Percentiles rank a stretch among this genome's conserved stretches.
Evolutionary conservation across 2,797 vertebrate genomes (phyloP).

Genomic region (Myripristis jacobus): DNA sequence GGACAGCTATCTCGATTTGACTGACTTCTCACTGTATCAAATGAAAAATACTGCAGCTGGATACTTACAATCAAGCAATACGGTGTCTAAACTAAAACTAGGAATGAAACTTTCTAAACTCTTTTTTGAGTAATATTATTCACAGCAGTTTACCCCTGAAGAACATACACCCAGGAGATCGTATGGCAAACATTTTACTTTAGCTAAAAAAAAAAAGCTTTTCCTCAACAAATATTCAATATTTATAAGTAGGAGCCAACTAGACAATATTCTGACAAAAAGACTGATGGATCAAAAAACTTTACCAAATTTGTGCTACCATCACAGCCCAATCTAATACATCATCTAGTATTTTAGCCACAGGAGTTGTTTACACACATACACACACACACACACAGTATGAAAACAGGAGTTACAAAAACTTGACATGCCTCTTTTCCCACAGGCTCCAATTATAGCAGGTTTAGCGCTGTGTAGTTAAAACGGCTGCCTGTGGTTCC

Average conservation of each 20-base stretch:
- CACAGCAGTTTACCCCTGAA: background rate
- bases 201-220: no score
- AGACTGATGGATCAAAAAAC: no score
- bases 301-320: no score
- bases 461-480: background rate
- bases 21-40: background rate
- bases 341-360: no score
- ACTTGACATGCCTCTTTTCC: background rate
- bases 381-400: no score
- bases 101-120: background rate
- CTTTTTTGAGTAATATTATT: no score
- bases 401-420: no score
- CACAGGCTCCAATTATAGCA: background rate
- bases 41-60: conserved; percentile 3
- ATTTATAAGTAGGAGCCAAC: no score
- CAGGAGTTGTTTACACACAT: no score
- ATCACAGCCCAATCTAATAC: no score
- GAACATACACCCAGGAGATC: background rate
- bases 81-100: background rate
- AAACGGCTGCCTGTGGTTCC: background rate
- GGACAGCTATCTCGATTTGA: background rate
- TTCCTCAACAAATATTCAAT: no score
- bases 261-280: background rate
- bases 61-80: background rate
- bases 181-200: no score